These are phyloP conservation scores for Marmota flaviventris DNA, from an alignment of 2,113 vertebrate genomes.

Conservation along the genomic window DNA sequence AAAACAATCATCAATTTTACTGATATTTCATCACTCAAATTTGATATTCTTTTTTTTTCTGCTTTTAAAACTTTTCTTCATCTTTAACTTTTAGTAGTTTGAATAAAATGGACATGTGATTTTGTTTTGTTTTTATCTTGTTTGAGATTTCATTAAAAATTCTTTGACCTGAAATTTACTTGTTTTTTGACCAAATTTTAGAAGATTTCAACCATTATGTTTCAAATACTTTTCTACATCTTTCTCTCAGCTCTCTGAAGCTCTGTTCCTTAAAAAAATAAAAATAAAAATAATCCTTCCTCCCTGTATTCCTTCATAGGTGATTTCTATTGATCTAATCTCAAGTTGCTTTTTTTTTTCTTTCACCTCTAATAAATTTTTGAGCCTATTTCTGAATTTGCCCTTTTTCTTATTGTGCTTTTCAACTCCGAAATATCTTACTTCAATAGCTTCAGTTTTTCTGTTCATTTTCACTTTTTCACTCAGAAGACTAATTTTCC, in stretches of 20 bases:
- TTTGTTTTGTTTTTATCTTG: neutral
- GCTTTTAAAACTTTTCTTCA: neutral
- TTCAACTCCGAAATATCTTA: neutral
- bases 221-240: neutral
- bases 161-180: neutral
- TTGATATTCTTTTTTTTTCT: neutral
- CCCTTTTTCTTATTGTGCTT: neutral
- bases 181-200: neutral
- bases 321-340: neutral
- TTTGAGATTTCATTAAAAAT: neutral
- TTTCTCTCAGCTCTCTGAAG: neutral
- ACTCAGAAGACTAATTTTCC: neutral
- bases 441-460: neutral
- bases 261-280: neutral
- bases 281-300: neutral
- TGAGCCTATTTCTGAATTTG: neutral
- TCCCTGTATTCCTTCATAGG: neutral
- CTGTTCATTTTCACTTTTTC: neutral
- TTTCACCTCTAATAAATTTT: neutral
- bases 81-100: neutral
- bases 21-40: neutral
- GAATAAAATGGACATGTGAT: neutral
- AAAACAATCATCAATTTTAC: neutral
- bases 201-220: neutral
- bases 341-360: slow-evolving; percentile 19